These are phyloP conservation scores for Saguinus midas DNA, from an alignment of 2,113 vertebrate species.

Conservation along the genomic window DNA sequence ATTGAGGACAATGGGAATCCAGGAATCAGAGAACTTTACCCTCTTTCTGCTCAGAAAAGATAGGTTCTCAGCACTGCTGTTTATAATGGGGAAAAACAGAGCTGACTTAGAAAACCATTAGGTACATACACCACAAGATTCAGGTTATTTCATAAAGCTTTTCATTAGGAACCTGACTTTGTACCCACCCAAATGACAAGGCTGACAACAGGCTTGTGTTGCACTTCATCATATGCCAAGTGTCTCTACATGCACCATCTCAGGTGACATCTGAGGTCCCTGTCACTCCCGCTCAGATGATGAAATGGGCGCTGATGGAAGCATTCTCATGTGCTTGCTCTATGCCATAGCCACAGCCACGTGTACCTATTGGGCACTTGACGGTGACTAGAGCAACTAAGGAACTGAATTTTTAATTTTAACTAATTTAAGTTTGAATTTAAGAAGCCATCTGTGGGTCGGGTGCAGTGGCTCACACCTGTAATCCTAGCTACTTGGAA, in stretches of 20 bases:
- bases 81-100: neutral
- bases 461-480: too few species aligned
- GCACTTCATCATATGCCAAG: neutral
- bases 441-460: neutral
- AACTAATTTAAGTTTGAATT: neutral
- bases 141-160: neutral
- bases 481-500: too few species aligned
- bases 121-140: neutral
- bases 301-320: neutral
- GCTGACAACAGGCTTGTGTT: neutral
- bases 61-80: neutral
- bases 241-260: fast-evolving
- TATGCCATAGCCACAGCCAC: neutral
- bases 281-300: neutral
- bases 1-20: neutral
- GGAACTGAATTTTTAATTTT: neutral
- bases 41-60: neutral
- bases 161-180: neutral
- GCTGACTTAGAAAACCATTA: neutral
- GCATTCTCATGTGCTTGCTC: neutral
- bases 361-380: neutral
- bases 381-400: neutral
- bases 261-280: too few species aligned
- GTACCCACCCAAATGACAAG: neutral
- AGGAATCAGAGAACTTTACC: neutral